These are phyloP conservation scores for Lytechinus variegatus DNA, from an alignment of 35 echinoderm and acorn worm species.

Conservation along the genomic window DNA sequence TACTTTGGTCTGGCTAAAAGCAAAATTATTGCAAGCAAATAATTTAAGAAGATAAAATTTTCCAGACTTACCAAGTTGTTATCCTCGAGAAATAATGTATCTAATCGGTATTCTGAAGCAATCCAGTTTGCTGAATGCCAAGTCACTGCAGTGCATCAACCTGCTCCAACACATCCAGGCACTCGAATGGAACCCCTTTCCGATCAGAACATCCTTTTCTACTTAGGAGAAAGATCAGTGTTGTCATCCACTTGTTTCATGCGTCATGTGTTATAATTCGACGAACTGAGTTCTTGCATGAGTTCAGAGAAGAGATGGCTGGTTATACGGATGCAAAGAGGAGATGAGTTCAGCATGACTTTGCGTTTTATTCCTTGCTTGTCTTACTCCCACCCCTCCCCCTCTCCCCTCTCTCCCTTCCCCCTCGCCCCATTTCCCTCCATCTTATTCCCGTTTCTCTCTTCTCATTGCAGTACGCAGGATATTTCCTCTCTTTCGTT, in stretches of 20 bases:
- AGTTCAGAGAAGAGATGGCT: not conserved
- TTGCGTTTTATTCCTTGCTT: not conserved
- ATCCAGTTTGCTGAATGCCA: not conserved
- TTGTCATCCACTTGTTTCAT: not conserved
- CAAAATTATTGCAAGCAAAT: too few species aligned
- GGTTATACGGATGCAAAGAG: not conserved
- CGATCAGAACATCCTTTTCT: not conserved
- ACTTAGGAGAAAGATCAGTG: not conserved
- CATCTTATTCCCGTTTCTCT: not conserved
- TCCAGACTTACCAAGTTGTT: not conserved
- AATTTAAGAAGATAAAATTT: not conserved
- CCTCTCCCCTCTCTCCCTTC: not conserved
- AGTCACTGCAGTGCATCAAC: slow-evolving; percentile 5
- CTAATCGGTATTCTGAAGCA: not conserved
- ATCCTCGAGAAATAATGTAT: not conserved
- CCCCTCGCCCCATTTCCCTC: too few species aligned
- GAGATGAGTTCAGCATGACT: not conserved
- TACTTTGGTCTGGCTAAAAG: too few species aligned
- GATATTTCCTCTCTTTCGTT: too few species aligned
- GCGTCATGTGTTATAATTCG: not conserved
- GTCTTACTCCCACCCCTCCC: not conserved
- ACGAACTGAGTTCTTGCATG: not conserved
- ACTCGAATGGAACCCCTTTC: not conserved
- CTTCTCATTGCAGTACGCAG: too few species aligned
- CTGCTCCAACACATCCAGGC: not conserved